Base-by-base conservation (phyloP, 2,888 invertebrate species). In the Tenthredo mesomela region DNA sequence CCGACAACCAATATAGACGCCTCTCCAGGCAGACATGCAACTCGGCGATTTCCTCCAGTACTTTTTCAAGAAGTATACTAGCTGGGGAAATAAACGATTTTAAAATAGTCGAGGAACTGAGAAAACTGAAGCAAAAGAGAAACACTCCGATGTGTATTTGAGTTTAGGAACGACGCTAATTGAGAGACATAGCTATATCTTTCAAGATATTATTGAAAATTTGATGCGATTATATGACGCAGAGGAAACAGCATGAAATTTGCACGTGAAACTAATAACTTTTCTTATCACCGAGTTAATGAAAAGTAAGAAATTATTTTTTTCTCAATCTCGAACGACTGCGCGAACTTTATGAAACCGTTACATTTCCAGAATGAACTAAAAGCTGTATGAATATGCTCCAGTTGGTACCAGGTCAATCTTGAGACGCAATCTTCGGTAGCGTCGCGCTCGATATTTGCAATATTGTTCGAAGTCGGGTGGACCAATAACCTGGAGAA, bases 1-100 rank as follows among this genome's bases (percentile, higher is more conserved):
- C 71, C 71, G 71, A 71, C 25, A 50, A 75, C 10, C 25, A 54
- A 77, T 77, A 54, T 71, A 71, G 83, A 83, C 50, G 70, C 70
- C 58, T 37, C 47, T 54, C 70, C 18, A 29, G 33, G 50, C 58
- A 84, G 84, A 84, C 84, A 84, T 73, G 84, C 84, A 84, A 84
- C 84, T 84, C 84, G 73, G 84, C 84, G 58, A 50, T 84, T 84
- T 84, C 6, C 67, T 33, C 29, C 18, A 33, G 83, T n/a, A 54
- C 71, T 71, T 50, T 83, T 71, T 50, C 54, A 37, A 83, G 71
- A 83, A 71, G 37, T 47, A 70, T 50, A 47, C 25, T 7, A 29
- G 18, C 54, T 15, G 10, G 2, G 47, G 50, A 29, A 25, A 29
- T 29, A 77, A 18, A 47, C 9, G 77, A 73, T 21, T 40, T 25